Evolutionary conservation across 1,140 invertebrate genomes (phyloP), one percentile per base, ranked within the genome.

Genomic region (Leptopilina boulardi): DNA sequence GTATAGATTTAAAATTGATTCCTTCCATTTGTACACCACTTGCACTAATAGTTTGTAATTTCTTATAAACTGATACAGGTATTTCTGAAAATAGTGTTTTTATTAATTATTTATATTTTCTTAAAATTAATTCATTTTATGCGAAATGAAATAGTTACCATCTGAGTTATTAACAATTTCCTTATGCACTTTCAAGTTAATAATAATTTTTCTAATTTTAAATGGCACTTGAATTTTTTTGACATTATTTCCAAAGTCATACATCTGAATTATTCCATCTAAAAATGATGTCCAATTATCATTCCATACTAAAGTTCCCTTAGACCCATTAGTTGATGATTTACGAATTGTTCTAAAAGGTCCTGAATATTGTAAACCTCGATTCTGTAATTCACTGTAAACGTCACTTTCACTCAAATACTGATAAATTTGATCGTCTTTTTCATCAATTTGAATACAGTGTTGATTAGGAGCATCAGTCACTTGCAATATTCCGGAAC

Each of bases 201-300:
- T 96, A 26, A 93, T 91, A 2, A 98, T 84, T 77, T 94, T 94
- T 76, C 94, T 92, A 21, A 98, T 95, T 77, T 94, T 93, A 0
- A 96, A 96, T 13, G 97, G 97, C 0, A 98, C 92, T 85, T 94
- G 93, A 0, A 97, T 92, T 8, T 93, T 92, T 76, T 95, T 89
- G 0, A 93, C 93, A 81, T 96, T 94, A 72, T 94, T 91, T 44
- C 93, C 92, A 18, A 98, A 86, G 51, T 97, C 94, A 79, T 95
- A 94, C 71, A 97, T 93, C 88, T 98, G 97, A 15, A 98, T 89
- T 93, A 98, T 94, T 34, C 95, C 96, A 88, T 98, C 97, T 91
- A 98, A 93, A 89, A 97, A 98, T 3, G 96, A 93, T 0, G 97
- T 94, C 96, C 96, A 98, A 87, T 97, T 96, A 80, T 94, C 94